phyloP scores from a whole-genome alignment of 2,888 invertebrate genomes.

The Ormyrus nitidulus region DNA sequence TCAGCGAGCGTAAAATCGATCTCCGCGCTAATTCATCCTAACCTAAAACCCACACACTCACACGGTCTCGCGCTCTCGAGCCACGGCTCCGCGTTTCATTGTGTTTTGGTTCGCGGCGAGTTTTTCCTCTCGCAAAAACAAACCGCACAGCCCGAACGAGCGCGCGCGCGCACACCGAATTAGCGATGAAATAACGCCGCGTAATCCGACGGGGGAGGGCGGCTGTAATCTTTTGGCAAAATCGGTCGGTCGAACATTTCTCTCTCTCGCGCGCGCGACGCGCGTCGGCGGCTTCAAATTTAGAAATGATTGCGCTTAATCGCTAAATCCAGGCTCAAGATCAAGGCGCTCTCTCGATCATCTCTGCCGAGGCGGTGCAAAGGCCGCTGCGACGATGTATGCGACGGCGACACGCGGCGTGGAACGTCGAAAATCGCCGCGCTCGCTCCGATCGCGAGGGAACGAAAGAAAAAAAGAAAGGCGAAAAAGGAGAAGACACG shows the following conservation, averaged over 20 bases:
- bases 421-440: background rate
- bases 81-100: too few relatives aligned
- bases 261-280: background rate
- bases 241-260: background rate
- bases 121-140: too few relatives aligned
- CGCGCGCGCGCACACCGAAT: background rate
- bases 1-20: too few relatives aligned
- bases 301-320: slow-evolving; percentile 15
- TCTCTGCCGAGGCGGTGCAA: background rate
- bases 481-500: background rate
- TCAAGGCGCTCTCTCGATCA: too few relatives aligned
- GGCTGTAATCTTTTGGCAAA: slow-evolving; percentile 40
- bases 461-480: background rate
- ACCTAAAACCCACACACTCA: too few relatives aligned
- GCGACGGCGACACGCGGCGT: too few relatives aligned
- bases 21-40: too few relatives aligned
- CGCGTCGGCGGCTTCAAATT: slow-evolving; percentile 10
- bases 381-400: background rate
- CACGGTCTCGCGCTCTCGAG: too few relatives aligned
- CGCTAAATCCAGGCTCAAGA: background rate
- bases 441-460: background rate
- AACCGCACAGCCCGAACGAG: too few relatives aligned
- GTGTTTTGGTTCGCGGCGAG: too few relatives aligned
- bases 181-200: slow-evolving; percentile 26
- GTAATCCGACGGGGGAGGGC: background rate